Evolutionary conservation across 2,113 vertebrate genomes (phyloP).

Genomic region (Sebastes fasciatus): DNA sequence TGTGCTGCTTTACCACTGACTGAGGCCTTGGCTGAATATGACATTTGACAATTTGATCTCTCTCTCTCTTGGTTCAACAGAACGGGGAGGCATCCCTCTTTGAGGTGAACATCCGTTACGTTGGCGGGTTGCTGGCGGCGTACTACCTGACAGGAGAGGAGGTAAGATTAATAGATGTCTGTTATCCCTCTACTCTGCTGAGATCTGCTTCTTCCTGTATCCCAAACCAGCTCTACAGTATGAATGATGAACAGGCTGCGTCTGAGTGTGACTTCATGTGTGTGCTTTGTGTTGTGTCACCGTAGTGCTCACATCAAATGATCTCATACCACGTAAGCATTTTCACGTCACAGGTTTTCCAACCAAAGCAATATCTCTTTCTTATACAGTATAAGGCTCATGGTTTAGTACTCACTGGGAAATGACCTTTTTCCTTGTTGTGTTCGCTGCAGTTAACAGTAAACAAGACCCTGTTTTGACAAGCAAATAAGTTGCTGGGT

Average conservation of each 20-base stretch:
- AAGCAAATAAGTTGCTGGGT: neutral
- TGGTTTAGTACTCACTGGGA: neutral
- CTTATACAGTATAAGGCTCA: neutral
- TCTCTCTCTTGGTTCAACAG: conserved; percentile 81
- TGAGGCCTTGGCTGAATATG: conserved; percentile 27
- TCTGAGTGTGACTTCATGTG: conserved; percentile 20
- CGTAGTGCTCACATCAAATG: conserved; percentile 1
- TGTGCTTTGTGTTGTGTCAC: neutral
- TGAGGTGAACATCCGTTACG: conserved; percentile 98
- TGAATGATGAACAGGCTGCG: conserved; percentile 59
- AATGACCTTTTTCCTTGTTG: neutral
- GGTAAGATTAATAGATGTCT: conserved; percentile 84
- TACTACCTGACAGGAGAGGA: conserved; percentile 95
- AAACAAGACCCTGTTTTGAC: neutral
- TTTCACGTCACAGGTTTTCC: neutral
- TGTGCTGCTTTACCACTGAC: conserved; percentile 1
- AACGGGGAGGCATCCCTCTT: conserved; percentile 97
- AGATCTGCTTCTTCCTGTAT: conserved; percentile 66
- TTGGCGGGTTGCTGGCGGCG: conserved; percentile 92
- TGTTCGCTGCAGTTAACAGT: neutral
- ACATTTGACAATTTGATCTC: conserved; percentile 61
- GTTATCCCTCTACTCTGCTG: conserved; percentile 42
- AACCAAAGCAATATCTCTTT: neutral
- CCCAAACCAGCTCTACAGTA: conserved; percentile 26
- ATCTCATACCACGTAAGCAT: neutral